A percentile compares a stretch with the other conserved stretches of the same genome.
Evolutionary conservation across 2,797 vertebrate species (phyloP).

Genomic region (Pithecia hirsuta): DNA sequence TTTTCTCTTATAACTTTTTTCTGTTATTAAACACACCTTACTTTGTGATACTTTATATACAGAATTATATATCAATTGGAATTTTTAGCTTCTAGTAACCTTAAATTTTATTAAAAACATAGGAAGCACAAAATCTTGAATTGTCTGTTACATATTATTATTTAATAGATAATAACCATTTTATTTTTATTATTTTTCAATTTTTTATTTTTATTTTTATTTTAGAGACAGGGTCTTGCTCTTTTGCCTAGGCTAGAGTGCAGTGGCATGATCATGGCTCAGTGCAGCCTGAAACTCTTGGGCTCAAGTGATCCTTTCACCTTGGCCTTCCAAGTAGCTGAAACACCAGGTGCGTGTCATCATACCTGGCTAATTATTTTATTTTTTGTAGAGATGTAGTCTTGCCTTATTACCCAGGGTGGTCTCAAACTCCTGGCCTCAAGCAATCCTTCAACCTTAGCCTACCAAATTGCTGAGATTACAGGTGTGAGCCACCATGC

Average conservation of each 20-base stretch:
- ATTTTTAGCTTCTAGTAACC: neutral
- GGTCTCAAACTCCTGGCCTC: neutral
- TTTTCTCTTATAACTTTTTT: neutral
- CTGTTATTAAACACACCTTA: neutral
- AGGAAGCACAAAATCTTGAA: neutral
- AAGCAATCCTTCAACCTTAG: neutral
- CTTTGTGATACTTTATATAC: neutral
- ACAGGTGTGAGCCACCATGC: neutral
- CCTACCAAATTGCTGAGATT: neutral
- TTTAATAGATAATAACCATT: neutral
- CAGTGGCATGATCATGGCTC: neutral
- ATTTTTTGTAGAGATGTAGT: neutral
- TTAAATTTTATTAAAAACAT: neutral
- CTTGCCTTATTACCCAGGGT: neutral
- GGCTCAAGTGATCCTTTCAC: neutral
- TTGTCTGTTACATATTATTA: neutral
- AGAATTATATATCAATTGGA: neutral
- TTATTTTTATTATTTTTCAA: neutral
- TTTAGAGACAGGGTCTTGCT: neutral
- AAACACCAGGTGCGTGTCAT: neutral
- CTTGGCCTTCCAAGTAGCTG: neutral
- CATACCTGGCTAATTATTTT: neutral
- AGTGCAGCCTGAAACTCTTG: neutral
- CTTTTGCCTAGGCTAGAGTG: neutral
- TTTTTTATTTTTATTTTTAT: neutral